Evolutionary conservation across 2,888 invertebrate genomes (phyloP).

Genomic region (Ypsolopha sequella): DNA sequence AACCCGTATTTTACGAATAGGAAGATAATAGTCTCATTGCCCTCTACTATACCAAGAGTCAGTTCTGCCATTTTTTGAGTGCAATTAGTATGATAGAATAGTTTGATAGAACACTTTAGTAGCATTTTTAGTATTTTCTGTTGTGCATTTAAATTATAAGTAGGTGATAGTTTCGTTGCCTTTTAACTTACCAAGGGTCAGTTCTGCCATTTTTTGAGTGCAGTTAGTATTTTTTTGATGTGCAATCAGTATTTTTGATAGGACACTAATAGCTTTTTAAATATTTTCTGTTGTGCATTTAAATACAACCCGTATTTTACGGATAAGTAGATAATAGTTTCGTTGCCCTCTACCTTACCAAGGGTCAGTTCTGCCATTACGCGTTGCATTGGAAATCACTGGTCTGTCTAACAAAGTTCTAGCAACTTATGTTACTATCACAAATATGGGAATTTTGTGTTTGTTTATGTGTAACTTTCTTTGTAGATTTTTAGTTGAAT

Average conservation of each 20-base stretch:
- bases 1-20: conserved; percentile 3
- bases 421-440: not conserved
- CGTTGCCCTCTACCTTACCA: not conserved
- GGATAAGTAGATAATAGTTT: conserved; percentile 5
- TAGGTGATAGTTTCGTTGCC: conserved; percentile 3
- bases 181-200: not conserved
- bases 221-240: no score
- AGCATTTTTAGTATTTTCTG: no score
- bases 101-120: no score
- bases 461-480: not conserved
- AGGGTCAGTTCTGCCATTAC: conserved; percentile 23
- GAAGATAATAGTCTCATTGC: conserved; percentile 2
- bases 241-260: no score
- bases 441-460: not conserved
- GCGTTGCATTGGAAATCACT: conserved; percentile 48
- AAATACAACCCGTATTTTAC: no score
- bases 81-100: no score
- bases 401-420: conserved; percentile 10
- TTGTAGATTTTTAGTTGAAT: not conserved
- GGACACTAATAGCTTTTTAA: no score
- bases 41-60: not conserved
- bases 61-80: no score
- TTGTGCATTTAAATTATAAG: no score
- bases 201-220: no score
- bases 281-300: no score